Percentiles rank a stretch among this genome's conserved stretches.
Conservation (phyloP, 2,888 invertebrate genomes). For the Metalampra italica region DNA sequence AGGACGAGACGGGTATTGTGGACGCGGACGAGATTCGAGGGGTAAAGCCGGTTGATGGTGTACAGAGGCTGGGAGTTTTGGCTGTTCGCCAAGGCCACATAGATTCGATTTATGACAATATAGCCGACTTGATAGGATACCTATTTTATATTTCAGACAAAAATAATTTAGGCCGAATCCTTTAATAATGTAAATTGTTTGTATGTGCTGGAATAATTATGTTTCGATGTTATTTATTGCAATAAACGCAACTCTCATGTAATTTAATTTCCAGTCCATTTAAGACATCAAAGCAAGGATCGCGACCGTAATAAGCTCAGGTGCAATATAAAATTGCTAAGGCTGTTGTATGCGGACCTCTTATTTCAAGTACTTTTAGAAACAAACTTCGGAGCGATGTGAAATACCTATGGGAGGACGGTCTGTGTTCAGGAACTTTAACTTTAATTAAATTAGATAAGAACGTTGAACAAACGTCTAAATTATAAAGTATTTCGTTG, state of each 20-base stretch:
- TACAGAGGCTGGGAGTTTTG: slow-evolving; percentile 24
- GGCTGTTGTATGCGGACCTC: background rate
- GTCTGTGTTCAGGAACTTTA: too few species aligned
- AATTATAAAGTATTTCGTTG: background rate
- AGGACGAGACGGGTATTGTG: slow-evolving; percentile 13
- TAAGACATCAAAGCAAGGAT: background rate
- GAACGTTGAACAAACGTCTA: too few species aligned
- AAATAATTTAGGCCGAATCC: background rate
- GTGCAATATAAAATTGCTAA: background rate
- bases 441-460: too few species aligned
- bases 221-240: background rate
- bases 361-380: background rate
- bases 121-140: background rate
- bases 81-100: slow-evolving; percentile 33
- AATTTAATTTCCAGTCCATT: background rate
- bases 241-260: background rate
- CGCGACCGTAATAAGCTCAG: background rate
- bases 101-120: slow-evolving; percentile 1
- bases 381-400: background rate
- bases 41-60: slow-evolving; percentile 21
- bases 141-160: background rate
- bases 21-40: slow-evolving; percentile 20
- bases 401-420: background rate
- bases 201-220: background rate
- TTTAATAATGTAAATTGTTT: background rate